Evolutionary conservation across 2,113 vertebrate species (phyloP).

Genomic region (Gymnobelideus leadbeateri): DNA sequence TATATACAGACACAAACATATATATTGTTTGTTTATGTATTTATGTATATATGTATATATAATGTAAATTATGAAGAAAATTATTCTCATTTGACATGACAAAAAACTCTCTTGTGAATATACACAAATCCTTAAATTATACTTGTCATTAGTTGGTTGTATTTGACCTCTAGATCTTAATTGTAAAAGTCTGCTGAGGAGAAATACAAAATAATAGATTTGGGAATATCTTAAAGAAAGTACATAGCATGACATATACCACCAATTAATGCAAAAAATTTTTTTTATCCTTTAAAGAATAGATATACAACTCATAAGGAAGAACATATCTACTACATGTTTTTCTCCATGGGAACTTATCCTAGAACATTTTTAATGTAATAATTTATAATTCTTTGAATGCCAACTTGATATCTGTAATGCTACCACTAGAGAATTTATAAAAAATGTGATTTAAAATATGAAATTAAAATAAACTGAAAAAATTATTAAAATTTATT

Average conservation of each 20-base stretch:
- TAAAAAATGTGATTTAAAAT: no score
- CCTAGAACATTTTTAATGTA: not conserved
- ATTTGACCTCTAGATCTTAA: not conserved
- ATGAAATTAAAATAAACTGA: no score
- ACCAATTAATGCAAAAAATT: constrained; percentile 10
- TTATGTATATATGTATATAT: no score
- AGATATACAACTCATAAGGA: not conserved
- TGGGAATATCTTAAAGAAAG: not conserved
- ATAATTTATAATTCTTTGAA: not conserved
- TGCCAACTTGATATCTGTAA: not conserved
- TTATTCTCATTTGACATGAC: not conserved
- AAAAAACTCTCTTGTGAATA: not conserved
- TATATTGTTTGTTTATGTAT: no score
- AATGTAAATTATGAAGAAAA: not conserved
- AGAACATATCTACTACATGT: not conserved
- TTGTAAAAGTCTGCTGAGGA: not conserved
- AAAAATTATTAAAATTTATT: no score
- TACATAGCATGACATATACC: not conserved
- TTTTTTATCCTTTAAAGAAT: not conserved
- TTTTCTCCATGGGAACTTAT: not conserved
- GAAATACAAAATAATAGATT: not conserved
- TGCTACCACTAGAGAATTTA: no score
- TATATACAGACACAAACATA: no score
- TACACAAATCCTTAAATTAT: constrained; percentile 10
- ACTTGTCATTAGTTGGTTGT: not conserved